Conservation (phyloP, 1,140 invertebrate genomes). For the Anastrepha ludens region DNA sequence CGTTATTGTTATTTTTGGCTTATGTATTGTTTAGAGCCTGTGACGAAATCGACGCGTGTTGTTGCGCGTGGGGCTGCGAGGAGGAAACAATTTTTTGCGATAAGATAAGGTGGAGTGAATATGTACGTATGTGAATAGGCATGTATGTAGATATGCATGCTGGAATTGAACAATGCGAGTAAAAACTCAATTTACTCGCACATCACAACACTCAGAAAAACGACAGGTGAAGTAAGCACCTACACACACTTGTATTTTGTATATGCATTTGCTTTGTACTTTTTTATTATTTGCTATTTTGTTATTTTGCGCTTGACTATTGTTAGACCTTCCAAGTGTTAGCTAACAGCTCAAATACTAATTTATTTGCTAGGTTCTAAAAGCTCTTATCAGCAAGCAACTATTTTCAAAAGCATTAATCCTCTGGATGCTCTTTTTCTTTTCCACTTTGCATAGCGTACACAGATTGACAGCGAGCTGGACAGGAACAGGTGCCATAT, state of each 20-base stretch:
- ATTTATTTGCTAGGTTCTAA: too few species aligned
- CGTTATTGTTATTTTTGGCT: not conserved
- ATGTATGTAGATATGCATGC: not conserved
- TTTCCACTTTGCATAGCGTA: too few species aligned
- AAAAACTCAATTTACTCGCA: not conserved
- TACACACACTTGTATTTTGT: too few species aligned
- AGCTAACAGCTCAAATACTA: too few species aligned
- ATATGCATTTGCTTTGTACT: too few species aligned
- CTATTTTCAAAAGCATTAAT: too few species aligned
- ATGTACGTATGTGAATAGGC: not conserved
- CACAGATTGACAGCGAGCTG: too few species aligned
- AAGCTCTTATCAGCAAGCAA: too few species aligned
- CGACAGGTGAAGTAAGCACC: constrained; percentile 9
- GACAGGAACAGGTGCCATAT: too few species aligned
- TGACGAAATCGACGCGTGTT: not conserved
- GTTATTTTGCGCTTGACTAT: not conserved
- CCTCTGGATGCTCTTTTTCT: too few species aligned
- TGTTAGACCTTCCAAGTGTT: not conserved
- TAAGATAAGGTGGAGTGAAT: constrained; percentile 33
- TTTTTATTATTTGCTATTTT: too few species aligned
- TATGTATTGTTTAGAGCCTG: constrained; percentile 11
- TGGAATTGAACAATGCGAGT: not conserved
- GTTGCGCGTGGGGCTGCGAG: not conserved
- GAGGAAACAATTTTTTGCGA: constrained; percentile 25
- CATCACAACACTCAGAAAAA: constrained; percentile 15